These are phyloP conservation scores for Ariolimax columbianus DNA, from an alignment of 2,888 invertebrate genomes.

Conservation along the genomic window DNA sequence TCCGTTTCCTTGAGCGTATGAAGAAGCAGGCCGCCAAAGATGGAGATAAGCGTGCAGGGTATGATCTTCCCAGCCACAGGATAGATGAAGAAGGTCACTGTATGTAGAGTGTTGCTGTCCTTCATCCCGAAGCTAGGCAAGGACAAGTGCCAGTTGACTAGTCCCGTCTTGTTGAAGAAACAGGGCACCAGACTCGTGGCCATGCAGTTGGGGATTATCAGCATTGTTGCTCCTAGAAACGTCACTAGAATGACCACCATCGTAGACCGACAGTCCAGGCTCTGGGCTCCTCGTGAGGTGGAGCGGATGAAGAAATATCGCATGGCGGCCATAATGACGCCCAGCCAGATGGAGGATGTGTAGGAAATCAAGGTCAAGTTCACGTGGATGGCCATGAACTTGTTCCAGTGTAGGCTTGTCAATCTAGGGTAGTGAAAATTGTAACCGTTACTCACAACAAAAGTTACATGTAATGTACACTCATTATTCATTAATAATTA, in stretches of 20 bases:
- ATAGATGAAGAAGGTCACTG: slow-evolving; percentile 86
- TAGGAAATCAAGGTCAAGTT: slow-evolving; percentile 92
- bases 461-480: too few species aligned
- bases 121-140: slow-evolving; percentile 49
- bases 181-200: slow-evolving; percentile 57
- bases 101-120: slow-evolving; percentile 52
- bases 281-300: slow-evolving; percentile 48
- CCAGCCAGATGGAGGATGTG: slow-evolving; percentile 95
- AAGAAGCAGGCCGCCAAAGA: slow-evolving; percentile 81
- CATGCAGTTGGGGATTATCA: slow-evolving; percentile 70
- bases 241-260: slow-evolving; percentile 83
- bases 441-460: too few species aligned
- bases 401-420: slow-evolving; percentile 66
- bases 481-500: too few species aligned
- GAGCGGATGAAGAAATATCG: slow-evolving; percentile 82
- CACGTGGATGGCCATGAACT: slow-evolving; percentile 85
- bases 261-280: slow-evolving; percentile 49
- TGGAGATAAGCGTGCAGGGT: slow-evolving; percentile 91
- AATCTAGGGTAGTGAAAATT: background rate
- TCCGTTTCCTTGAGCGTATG: slow-evolving; percentile 75
- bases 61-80: slow-evolving; percentile 94
- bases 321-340: slow-evolving; percentile 94
- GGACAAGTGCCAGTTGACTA: slow-evolving; percentile 58
- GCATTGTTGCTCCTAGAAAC: slow-evolving; percentile 58
- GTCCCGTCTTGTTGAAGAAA: slow-evolving; percentile 54